phyloP scores from a whole-genome alignment of 2,797 vertebrate species.

The Acanthurus tractus region DNA sequence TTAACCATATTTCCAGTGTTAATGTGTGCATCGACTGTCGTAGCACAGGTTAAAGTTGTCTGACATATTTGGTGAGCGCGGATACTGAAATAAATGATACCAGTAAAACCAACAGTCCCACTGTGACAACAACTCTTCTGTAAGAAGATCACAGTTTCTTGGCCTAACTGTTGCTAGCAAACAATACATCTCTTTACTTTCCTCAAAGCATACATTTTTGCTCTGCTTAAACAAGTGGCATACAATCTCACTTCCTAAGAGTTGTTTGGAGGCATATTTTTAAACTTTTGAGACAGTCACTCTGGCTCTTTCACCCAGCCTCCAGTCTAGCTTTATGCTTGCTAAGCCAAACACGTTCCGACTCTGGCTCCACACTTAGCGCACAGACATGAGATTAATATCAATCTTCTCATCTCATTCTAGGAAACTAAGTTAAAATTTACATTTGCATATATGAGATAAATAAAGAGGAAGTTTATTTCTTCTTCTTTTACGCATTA shows the following conservation, averaged over 20 bases:
- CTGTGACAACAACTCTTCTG: neutral
- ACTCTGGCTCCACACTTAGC: neutral
- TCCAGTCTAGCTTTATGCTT: neutral
- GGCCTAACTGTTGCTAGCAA: neutral
- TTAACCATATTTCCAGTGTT: neutral
- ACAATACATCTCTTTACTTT: no score
- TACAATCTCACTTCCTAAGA: neutral
- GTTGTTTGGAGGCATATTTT: neutral
- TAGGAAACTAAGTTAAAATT: neutral
- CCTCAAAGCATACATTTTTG: neutral
- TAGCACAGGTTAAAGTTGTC: neutral
- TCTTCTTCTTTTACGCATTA: neutral
- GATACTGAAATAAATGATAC: neutral
- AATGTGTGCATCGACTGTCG: neutral
- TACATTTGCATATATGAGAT: neutral
- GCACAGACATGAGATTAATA: conserved; percentile 1
- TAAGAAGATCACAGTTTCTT: neutral
- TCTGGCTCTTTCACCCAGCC: neutral
- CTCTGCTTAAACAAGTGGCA: neutral
- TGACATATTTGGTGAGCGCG: neutral
- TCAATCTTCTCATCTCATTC: neutral
- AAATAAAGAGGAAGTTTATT: neutral
- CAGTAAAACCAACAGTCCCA: no score
- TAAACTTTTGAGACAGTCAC: neutral
- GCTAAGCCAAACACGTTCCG: neutral